Base-by-base conservation (phyloP, 2,797 vertebrate genomes). In the Thaleichthys pacificus region DNA sequence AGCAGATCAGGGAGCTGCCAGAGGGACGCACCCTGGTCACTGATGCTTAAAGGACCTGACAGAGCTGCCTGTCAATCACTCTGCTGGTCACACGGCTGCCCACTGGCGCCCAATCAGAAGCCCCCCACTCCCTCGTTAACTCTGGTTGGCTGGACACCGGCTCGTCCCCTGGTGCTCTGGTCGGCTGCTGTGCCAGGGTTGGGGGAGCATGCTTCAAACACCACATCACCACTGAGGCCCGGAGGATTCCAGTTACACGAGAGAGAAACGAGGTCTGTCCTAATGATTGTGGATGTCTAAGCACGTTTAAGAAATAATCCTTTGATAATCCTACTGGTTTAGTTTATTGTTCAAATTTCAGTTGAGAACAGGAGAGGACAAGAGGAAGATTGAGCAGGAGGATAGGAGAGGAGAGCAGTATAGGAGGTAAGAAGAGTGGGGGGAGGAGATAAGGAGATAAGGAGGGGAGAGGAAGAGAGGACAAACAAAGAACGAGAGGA, bases 1-100 rank as follows among this genome's bases (percentile, higher is more conserved):
- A 95, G 94, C 96, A 96, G 95, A 98, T 97, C 96, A 91, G 94
- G 95, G 94, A 88, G 91, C 94, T 97, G 97, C 96, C 97, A 97
- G 96, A 94, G 94, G 93, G 95, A 94, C 94, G 89, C 89, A 85
- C 93, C 91, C 91, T 92, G 88, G 86, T 96, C 94, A 94, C 95
- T 96, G 95, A 97, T 91, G 96, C 91, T 86, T 88, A 94, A 92
- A 94, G 17, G 82, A 93, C 92, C 93, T 95, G 96, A 97, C 96
- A 96, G 95, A 91, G 90, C 93, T 93, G 91, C 92, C 95, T 94
- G 94, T 96, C 96, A 95, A 94, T 97, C 95, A 96, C 79, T 2
- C 75, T 82, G 80, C 84, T 65, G 76, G 66, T 70, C 64, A 65
- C 15, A 30, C 71, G 67, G 68, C 78, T 80, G 84, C 89, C 82